phyloP scores from a whole-genome alignment of 2,888 invertebrate species.

The Linnaemya vulpina region DNA sequence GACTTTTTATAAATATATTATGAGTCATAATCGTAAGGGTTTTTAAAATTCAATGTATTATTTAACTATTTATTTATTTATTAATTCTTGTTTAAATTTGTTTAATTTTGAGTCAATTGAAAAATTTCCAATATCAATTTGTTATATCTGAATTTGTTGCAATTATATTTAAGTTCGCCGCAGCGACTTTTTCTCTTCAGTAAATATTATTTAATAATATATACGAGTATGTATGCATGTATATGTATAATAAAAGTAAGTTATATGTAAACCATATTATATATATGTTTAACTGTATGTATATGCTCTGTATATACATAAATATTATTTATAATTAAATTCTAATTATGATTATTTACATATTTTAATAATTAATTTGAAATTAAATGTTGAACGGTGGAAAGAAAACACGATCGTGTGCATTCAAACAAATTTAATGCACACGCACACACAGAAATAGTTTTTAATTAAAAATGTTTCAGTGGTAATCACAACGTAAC shows the following conservation, averaged over 20 bases:
- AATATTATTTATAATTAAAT: conserved; percentile 46
- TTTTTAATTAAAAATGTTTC: background rate
- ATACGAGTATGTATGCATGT: background rate
- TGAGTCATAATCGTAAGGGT: conserved; percentile 10
- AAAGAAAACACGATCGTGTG: background rate
- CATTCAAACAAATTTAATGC: background rate
- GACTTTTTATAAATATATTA: conserved; percentile 16
- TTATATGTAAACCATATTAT: conserved; percentile 13
- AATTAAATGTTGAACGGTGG: background rate
- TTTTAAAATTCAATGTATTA: conserved; percentile 34
- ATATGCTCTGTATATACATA: conserved; percentile 18
- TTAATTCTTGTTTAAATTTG: conserved; percentile 12
- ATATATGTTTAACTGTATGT: conserved; percentile 12
- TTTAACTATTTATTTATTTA: conserved; percentile 43
- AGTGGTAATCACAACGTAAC: too few species aligned
- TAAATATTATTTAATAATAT: conserved; percentile 28
- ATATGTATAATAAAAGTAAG: conserved; percentile 28
- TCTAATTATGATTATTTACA: conserved; percentile 56
- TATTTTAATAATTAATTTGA: conserved; percentile 28
- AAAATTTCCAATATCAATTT: conserved; percentile 30
- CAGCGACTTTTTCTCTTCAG: background rate
- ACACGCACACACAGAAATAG: background rate
- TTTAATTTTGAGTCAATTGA: conserved; percentile 38
- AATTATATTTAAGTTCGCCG: conserved; percentile 2
- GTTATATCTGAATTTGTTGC: conserved; percentile 4